Conservation (phyloP, 1,140 invertebrate genomes). For the Drosophila virilis region DNA sequence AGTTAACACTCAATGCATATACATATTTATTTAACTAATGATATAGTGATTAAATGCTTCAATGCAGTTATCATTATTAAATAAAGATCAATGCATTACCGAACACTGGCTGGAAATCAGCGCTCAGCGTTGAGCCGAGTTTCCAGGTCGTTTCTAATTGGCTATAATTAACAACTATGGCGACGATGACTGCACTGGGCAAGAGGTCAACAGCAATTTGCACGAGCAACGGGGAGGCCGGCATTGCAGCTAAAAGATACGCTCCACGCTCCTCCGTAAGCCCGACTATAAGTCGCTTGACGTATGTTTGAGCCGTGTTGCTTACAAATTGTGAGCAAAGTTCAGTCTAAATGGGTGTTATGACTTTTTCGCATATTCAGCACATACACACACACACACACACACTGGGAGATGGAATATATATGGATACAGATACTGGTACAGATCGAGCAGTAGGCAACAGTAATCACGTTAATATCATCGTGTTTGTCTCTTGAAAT, state of each 20-base stretch:
- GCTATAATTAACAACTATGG: slow-evolving; percentile 40
- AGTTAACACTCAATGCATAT: slow-evolving; percentile 9
- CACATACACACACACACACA: not conserved
- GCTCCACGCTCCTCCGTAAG: not conserved
- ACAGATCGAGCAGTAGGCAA: slow-evolving; percentile 7
- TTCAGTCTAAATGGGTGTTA: slow-evolving; percentile 69
- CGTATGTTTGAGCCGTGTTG: slow-evolving; percentile 8
- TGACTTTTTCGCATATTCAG: slow-evolving; percentile 67
- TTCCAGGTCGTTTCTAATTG: slow-evolving; percentile 44
- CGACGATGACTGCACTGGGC: slow-evolving; percentile 30
- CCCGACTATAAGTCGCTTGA: not conserved
- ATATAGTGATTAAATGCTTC: slow-evolving; percentile 1
- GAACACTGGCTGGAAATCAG: not conserved
- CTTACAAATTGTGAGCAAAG: slow-evolving; percentile 66
- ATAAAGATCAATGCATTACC: slow-evolving; percentile 1
- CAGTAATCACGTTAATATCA: slow-evolving; percentile 54
- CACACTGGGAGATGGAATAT: not conserved
- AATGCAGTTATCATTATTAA: not conserved
- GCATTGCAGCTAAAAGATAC: slow-evolving; percentile 40
- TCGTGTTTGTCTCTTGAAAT: slow-evolving; percentile 41
- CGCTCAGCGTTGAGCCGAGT: slow-evolving; percentile 13
- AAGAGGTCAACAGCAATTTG: slow-evolving; percentile 63
- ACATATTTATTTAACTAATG: slow-evolving; percentile 14
- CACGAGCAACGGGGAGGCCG: slow-evolving; percentile 10
- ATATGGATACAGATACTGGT: not conserved